Evolutionary conservation across 2,888 invertebrate species (phyloP), one percentile per base, ranked within the genome.

Genomic region (Eupithecia insigniata): DNA sequence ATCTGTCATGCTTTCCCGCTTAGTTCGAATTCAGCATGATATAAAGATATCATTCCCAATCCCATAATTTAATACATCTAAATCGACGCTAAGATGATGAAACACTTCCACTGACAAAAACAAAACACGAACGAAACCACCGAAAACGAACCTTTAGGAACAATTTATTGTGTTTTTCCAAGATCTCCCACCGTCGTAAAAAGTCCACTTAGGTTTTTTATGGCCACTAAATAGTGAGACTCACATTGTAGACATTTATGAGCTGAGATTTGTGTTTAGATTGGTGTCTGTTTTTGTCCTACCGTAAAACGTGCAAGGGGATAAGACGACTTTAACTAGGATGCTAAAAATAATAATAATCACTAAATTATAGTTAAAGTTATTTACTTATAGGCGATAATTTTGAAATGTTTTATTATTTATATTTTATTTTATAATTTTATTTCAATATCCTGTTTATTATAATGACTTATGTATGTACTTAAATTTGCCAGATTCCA

Each of bases 201-300:
- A 51, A 51, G 51, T 12, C 51, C 46, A 51, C 22, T 51, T 51
- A 51, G 22, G n/a, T 51, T 51, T 43, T 46, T 51, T 51, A 51
- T 51, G 10, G 46, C 46, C 46, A 16, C 46, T 51, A 51, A 51
- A 51, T 51, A 51, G 46, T 51, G 46, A 51, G 22, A 51, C 46
- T 51, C 18, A 51, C 10, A 51, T 22, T 51, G 46, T 51, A 51
- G 22, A 51, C 46, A 51, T 51, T 51, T 51, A 51, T 51, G 46
- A 51, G 22, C 46, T 22, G n/a, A 51, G 46, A 51, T 51, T 51
- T 22, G 22, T 51, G 46, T 22, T 51, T 51, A 51, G 46, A 22
- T 51, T 51, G n/a, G 22, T 22, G 46, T 51, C 22, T 51, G 22
- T 51, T 51, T 7, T 22, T 51, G 22, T 51, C n/a, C 18, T n/a